A percentile compares a stretch with the other conserved stretches of the same genome.
Evolutionary conservation across 2,888 invertebrate species (phyloP).

Genomic region (Bibio marci): DNA sequence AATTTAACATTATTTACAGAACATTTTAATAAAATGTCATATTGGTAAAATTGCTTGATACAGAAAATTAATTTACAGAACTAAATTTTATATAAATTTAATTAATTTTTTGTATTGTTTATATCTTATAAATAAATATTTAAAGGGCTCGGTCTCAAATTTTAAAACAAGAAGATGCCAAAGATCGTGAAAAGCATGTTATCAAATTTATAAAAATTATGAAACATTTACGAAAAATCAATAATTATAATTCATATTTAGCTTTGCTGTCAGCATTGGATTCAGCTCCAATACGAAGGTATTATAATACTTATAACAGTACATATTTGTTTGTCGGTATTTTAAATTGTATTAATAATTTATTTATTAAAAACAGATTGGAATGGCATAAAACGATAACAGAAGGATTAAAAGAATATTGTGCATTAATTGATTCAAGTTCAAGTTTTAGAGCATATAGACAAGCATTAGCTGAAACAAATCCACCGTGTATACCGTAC

Average conservation of each 20-base stretch:
- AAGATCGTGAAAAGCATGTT: slow-evolving; percentile 87
- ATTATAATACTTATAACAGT: not conserved
- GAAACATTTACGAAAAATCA: slow-evolving; percentile 92
- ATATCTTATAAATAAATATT: too few species aligned
- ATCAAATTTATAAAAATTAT: slow-evolving; percentile 95
- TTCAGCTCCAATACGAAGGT: slow-evolving; percentile 68
- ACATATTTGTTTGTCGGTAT: not conserved
- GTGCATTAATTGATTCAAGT: slow-evolving; percentile 92
- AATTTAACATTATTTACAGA: slow-evolving; percentile 94
- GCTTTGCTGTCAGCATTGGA: slow-evolving; percentile 92
- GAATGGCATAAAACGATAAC: slow-evolving; percentile 88
- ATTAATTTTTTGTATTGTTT: too few species aligned
- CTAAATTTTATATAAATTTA: slow-evolving; percentile 4
- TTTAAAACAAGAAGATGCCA: slow-evolving; percentile 78
- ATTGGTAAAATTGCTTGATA: slow-evolving; percentile 44
- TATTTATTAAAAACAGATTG: slow-evolving; percentile 35
- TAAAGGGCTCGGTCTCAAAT: slow-evolving; percentile 76
- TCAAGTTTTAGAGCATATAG: slow-evolving; percentile 95
- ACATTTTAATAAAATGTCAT: slow-evolving; percentile 99
- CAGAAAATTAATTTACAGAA: slow-evolving; percentile 1
- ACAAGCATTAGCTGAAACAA: slow-evolving; percentile 82
- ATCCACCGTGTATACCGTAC: slow-evolving; percentile 97
- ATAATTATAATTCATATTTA: slow-evolving; percentile 97
- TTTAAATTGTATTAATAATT: slow-evolving; percentile 3
- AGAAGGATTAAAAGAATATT: slow-evolving; percentile 86